Base-by-base conservation (phyloP, 2,797 vertebrate genomes). In the Hippocampus kuda region DNA sequence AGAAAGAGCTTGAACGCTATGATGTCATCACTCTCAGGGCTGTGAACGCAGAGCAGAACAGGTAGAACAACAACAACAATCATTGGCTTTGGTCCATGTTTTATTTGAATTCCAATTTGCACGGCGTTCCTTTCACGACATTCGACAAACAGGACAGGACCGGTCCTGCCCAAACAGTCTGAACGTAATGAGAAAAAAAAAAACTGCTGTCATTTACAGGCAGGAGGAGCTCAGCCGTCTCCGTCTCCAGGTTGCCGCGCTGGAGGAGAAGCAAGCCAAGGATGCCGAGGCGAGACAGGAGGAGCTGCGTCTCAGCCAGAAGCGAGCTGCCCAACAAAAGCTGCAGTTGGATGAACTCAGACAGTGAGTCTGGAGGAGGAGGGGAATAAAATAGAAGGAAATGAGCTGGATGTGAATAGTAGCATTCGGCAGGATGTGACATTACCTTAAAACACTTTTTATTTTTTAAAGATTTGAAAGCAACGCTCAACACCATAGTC, bases 1-100 rank as follows among this genome's bases (percentile, higher is more conserved):
- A 94, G 73, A 70, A n/a, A 26, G 93, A 94, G 75, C 83, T 96
- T 71, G 81, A 92, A 73, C 82, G 8, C 60, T 93, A 89, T 2
- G 92, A 93, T 2, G 66, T 79, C 0, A 75, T 85, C 11, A 81
- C 88, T 1, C 70, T 80, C 63, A 86, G 59, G 34, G 68, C 90
- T 73, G 83, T 85, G 56, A 73, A 59, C 2, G 71, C 68, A 48
- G 88, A 93, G 70, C 85, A 85, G 15, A 79, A 82, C 68, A 81
- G 87, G 79, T 84, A 70, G 4, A 56, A n/a, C 27, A 64, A 3
- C 11, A 51, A 27, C 41, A 26, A 38, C 12, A 46, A 3, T 46
- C 44, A 51, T 15, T 16, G 18, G 18, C 7, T 53, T 60, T n/a
- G 53, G 10, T 66, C 5, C 5, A 24, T 18, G 10, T 38, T 54